These are phyloP conservation scores for Latrodectus geometricus DNA, from an alignment of 1,140 invertebrate species.

Conservation along the genomic window DNA sequence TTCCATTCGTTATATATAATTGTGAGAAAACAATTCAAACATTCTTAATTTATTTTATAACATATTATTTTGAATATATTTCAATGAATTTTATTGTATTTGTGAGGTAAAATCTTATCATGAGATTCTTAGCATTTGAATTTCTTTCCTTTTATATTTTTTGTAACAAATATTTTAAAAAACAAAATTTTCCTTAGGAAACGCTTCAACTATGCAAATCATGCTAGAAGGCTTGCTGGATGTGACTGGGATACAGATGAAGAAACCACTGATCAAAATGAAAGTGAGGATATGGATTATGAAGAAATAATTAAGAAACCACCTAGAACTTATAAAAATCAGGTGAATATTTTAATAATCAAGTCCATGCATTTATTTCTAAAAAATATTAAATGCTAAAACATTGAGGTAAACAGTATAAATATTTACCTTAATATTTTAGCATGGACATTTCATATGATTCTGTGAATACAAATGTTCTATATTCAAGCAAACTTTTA, in stretches of 20 bases:
- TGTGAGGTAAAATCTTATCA: not conserved
- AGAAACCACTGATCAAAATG: slow-evolving; percentile 63
- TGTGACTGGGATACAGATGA: slow-evolving; percentile 64
- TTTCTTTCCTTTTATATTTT: not conserved
- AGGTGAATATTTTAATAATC: slow-evolving; percentile 21
- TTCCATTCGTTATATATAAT: not conserved
- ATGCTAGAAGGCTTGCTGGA: slow-evolving; percentile 67
- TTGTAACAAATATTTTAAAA: too few relatives aligned
- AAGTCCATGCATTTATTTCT: not conserved
- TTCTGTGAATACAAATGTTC: not conserved
- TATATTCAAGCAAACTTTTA: too few relatives aligned
- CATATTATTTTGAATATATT: too few relatives aligned
- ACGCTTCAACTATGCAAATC: slow-evolving; percentile 68
- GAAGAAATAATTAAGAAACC: slow-evolving; percentile 47
- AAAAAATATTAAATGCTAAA: too few relatives aligned
- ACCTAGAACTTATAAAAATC: slow-evolving; percentile 54
- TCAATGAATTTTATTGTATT: not conserved
- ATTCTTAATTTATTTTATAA: too few relatives aligned
- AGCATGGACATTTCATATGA: not conserved
- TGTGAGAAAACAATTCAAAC: not conserved
- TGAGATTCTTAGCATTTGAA: not conserved
- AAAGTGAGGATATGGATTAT: slow-evolving; percentile 58
- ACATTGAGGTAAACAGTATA: too few relatives aligned
- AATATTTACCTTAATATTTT: not conserved
- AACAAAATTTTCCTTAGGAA: slow-evolving; percentile 49